These are phyloP conservation scores for Macroglossus sobrinus DNA, from an alignment of 2,113 vertebrate species.

Conservation along the genomic window DNA sequence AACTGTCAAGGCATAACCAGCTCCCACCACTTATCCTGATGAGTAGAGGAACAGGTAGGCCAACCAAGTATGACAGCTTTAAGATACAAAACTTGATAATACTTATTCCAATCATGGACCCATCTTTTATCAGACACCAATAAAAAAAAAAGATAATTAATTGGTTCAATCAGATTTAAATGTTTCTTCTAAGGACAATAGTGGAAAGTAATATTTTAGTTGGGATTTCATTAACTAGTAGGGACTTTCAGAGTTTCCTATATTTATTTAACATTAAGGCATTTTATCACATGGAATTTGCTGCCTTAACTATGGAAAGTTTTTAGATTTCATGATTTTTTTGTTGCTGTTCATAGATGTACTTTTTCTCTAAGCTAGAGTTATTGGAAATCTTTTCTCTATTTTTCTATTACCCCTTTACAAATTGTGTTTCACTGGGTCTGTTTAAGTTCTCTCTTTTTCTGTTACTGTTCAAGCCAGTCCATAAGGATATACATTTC, in stretches of 20 bases:
- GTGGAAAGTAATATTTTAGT: background rate
- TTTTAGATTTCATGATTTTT: background rate
- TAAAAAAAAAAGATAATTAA: background rate
- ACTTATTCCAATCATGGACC: background rate
- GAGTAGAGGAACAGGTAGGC: background rate
- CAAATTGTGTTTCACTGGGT: background rate
- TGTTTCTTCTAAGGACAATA: conserved; percentile 3
- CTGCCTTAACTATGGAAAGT: background rate
- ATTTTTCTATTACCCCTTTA: background rate
- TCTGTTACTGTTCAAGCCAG: background rate
- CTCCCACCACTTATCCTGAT: background rate
- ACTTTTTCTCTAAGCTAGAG: background rate
- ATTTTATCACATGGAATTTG: conserved; percentile 27
- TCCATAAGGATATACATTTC: background rate
- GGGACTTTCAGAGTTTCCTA: background rate
- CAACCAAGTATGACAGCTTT: background rate
- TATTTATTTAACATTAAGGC: background rate
- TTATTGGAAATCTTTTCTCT: background rate
- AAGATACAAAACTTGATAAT: background rate
- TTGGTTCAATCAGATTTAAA: background rate
- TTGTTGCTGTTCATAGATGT: background rate
- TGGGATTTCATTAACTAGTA: background rate
- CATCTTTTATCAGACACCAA: background rate
- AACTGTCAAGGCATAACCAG: background rate
- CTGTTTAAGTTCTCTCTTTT: conserved; percentile 23